Evolutionary conservation across 2,113 vertebrate genomes (phyloP).

Genomic region (Ctenomys sociabilis): DNA sequence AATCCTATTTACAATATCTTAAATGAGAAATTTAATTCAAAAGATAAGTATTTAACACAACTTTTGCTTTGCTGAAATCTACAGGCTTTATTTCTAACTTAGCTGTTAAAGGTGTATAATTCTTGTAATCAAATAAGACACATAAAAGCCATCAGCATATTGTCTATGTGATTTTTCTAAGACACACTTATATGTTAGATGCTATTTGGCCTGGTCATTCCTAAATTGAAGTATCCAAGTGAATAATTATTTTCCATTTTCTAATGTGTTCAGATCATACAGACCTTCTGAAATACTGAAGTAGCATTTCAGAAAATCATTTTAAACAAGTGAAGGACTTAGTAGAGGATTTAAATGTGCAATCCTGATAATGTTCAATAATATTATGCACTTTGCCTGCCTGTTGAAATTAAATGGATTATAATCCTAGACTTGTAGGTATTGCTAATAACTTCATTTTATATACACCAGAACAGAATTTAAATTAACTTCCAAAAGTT

Average conservation of each 20-base stretch:
- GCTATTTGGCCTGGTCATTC: neutral
- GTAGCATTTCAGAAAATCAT: neutral
- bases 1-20: neutral
- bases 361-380: neutral
- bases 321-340: neutral
- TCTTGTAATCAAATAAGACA: neutral
- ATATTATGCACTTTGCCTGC: neutral
- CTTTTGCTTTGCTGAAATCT: neutral
- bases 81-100: neutral
- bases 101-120: neutral
- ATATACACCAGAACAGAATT: neutral
- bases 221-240: neutral
- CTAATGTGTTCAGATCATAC: neutral
- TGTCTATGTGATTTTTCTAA: neutral
- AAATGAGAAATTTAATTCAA: neutral
- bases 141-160: neutral
- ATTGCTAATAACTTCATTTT: neutral
- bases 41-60: neutral
- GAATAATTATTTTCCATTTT: neutral
- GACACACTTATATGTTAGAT: neutral
- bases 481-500: neutral
- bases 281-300: neutral
- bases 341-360: neutral
- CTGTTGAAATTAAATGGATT: neutral
- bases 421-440: neutral